These are phyloP conservation scores for Sturnus vulgaris DNA, from an alignment of 2,113 vertebrate genomes.

Conservation along the genomic window DNA sequence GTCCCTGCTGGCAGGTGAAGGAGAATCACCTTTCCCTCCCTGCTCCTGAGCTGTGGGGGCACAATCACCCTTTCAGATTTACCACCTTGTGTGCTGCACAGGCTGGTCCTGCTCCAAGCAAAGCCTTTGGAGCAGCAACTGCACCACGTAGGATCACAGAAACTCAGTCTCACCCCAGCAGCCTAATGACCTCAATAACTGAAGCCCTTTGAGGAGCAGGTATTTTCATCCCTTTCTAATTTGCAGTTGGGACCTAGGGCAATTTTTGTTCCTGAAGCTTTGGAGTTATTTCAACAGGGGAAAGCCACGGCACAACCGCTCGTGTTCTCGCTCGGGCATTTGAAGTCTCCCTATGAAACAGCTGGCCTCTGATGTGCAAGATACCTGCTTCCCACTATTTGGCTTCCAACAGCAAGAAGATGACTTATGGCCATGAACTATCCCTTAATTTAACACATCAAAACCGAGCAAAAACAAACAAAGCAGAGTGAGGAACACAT, in stretches of 20 bases:
- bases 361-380: conserved; percentile 66
- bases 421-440: conserved; percentile 59
- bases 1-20: neutral
- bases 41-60: neutral
- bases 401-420: conserved; percentile 53
- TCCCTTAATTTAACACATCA: conserved; percentile 65
- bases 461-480: conserved; percentile 64
- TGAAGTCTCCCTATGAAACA: conserved; percentile 46
- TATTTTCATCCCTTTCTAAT: conserved; percentile 21
- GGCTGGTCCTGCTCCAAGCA: neutral
- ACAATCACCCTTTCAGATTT: neutral
- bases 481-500: conserved; percentile 30
- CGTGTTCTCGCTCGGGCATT: neutral
- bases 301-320: conserved; percentile 14
- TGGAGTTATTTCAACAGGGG: neutral
- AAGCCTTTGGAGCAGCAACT: neutral
- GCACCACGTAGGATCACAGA: neutral
- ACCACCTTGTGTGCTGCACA: neutral
- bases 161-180: neutral
- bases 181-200: neutral
- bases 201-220: neutral
- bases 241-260: conserved; percentile 10
- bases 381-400: conserved; percentile 59
- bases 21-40: neutral
- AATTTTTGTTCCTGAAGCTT: neutral